Base-by-base conservation (phyloP, 2,797 vertebrate genomes). In the Sandelia bainsii region DNA sequence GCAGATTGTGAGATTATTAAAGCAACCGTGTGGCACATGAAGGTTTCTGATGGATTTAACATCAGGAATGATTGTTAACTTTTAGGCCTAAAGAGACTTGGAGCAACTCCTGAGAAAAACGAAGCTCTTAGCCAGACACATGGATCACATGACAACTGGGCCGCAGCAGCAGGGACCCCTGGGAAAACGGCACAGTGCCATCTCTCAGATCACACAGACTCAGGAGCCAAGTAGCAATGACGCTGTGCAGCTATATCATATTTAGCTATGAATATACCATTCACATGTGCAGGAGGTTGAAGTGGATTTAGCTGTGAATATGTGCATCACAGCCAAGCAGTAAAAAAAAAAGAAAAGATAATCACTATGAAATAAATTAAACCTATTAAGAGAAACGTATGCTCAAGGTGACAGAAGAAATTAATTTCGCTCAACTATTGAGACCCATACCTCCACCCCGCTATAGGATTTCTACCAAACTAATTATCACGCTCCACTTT, bases 401-500 rank as follows among this genome's bases (percentile, higher is more conserved):
- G 90, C 86, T 93, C 87, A 92, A 92, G 91, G 92, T 93, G 93
- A 92, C 90, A 85, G 92, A 88, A 90, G 84, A 92, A 93, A 93
- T 92, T 93, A 92, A 93, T 93, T 93, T 93, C 87, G 86, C 84
- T 92, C 87, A 91, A 93, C 89, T 92, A 92, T 92, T 89, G 87
- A 92, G 91, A 92, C 88, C 85, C 86, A 88, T 90, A 88, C 89
- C 86, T 91, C 86, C 83, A 88, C 90, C 87, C 90, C 17, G 50
- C 87, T 91, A 92, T 91, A 93, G 91, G 90, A 93, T 91, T 92
- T 89, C 89, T 56, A 89, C 85, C 90, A 89, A 92, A 91, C 90
- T 93, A 93, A 93, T 93, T 93, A 93, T 91, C 90, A 92, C 82
- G 90, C 91, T 93, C 90, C 87, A 93, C 91, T 93, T 93, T 92